Conservation (phyloP, 2,888 invertebrate genomes). For the Geophilus truncorum region DNA sequence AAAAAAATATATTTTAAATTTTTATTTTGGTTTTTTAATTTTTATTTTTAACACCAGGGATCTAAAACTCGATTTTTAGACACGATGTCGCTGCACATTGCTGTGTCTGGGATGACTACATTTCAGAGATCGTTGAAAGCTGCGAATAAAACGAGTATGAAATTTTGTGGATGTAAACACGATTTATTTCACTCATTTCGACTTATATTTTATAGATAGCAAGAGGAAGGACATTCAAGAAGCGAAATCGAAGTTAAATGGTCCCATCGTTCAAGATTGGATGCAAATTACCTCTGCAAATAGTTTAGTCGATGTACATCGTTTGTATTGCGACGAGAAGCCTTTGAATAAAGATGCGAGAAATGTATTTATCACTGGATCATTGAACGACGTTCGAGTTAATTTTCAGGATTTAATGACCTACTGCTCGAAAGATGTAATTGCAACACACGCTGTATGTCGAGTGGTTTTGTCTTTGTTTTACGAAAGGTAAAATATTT, state of each 20-base stretch:
- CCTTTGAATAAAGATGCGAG: slow-evolving; percentile 69
- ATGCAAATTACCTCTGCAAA: slow-evolving; percentile 77
- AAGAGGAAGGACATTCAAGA: neutral
- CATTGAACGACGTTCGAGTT: slow-evolving; percentile 65
- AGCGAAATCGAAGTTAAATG: too few species aligned
- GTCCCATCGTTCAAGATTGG: too few species aligned
- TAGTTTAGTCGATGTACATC: slow-evolving; percentile 80
- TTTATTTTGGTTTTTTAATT: neutral
- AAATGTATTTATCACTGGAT: slow-evolving; percentile 80
- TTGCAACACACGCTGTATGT: slow-evolving; percentile 74
- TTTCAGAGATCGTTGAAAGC: slow-evolving; percentile 69
- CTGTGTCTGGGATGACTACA: slow-evolving; percentile 89
- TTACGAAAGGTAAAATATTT: slow-evolving; percentile 56
- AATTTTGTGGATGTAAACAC: too few species aligned
- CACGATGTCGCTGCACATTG: slow-evolving; percentile 96
- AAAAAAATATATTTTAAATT: too few species aligned
- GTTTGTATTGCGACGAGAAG: slow-evolving; percentile 42
- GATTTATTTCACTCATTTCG: neutral
- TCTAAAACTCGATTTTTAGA: slow-evolving; percentile 75
- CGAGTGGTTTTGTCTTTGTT: slow-evolving; percentile 71
- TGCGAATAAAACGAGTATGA: neutral
- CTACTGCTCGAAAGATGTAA: slow-evolving; percentile 87
- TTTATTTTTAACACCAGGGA: slow-evolving; percentile 49
- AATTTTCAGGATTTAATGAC: slow-evolving; percentile 69
- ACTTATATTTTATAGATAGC: neutral